Conservation (phyloP, 2,113 vertebrate species). For the Eulemur rufifrons region DNA sequence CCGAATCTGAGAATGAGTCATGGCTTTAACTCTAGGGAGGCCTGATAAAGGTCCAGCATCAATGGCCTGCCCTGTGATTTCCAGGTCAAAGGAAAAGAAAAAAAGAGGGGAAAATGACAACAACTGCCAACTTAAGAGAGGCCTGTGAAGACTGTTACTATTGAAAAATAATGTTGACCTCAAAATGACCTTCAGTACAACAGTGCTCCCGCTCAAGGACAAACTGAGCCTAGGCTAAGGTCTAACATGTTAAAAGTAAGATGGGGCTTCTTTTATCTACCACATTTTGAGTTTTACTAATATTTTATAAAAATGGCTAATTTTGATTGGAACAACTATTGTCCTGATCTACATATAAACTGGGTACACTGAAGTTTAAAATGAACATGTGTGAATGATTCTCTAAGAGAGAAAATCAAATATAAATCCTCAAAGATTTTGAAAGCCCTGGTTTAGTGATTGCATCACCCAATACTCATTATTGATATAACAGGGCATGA, state of each 20-base stretch:
- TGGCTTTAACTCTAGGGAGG: background rate
- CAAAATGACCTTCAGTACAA: conserved; percentile 54
- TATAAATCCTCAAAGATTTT: background rate
- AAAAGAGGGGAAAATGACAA: background rate
- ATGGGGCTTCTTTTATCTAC: background rate
- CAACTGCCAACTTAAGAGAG: background rate
- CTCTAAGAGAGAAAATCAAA: background rate
- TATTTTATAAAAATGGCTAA: background rate
- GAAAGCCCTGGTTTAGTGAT: background rate
- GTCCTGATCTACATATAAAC: background rate
- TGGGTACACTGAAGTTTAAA: background rate
- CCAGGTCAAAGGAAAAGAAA: conserved; percentile 65
- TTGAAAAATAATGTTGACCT: conserved; percentile 64
- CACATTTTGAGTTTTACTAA: conserved; percentile 13
- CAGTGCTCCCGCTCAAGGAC: background rate
- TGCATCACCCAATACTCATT: background rate
- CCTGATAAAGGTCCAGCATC: conserved; percentile 35
- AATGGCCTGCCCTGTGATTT: conserved; percentile 57
- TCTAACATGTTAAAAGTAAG: background rate
- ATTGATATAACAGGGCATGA: background rate
- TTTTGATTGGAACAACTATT: background rate
- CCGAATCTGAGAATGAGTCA: conserved; percentile 52
- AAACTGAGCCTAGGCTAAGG: background rate
- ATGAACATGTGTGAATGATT: background rate
- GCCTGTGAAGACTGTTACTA: background rate